Base-by-base conservation (phyloP, 2,888 invertebrate genomes). In the Deilephila elpenor region DNA sequence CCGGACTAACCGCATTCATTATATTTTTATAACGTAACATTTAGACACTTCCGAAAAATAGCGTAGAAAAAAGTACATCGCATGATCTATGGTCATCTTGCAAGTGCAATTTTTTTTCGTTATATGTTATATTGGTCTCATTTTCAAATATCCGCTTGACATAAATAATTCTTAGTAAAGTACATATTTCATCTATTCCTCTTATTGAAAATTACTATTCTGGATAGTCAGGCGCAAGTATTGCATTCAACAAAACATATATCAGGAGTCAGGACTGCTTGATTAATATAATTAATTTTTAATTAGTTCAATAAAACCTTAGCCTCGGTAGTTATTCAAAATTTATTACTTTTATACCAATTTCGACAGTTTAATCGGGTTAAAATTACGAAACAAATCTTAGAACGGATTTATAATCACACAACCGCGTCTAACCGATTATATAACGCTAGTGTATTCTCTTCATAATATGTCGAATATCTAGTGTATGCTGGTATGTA, bases 311-410 rank as follows among this genome's bases (percentile, higher is more conserved):
- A n/a, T 19, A 34, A 62, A 64, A 64, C 37, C 20, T 37, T 17
- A 32, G 14, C 5, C 14, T 5, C 17, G 64, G 20, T 37, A 6
- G 37, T n/a, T 25, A 64, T 44, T 20, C 1, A 64, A 44, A 64
- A 64, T 37, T 20, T 20, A 37, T 44, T 20, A 44, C 8, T 64
- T 67, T 51, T 67, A 37, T 44, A 37, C 25, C 11, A 25, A 51
- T 25, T 51, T 51, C 25, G 67, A 56, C n/a, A 8, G 25, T 37
- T 67, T 51, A 25, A 25, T 51, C 44, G 51, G 20, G 20, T 67
- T 5, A 51, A 25, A 61, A 61, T 76, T 76, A 75, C 71, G 75
- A 73, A 76, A 76, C 76, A 73, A 75, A 74, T 74, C 60, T 72
- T 71, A 74, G 71, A 76, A 71, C 44, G 67, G 67, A 73, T 75